Evolutionary conservation across 2,797 vertebrate genomes (phyloP), one percentile per base, ranked within the genome.

Genomic region (Malurus leucopterus): DNA sequence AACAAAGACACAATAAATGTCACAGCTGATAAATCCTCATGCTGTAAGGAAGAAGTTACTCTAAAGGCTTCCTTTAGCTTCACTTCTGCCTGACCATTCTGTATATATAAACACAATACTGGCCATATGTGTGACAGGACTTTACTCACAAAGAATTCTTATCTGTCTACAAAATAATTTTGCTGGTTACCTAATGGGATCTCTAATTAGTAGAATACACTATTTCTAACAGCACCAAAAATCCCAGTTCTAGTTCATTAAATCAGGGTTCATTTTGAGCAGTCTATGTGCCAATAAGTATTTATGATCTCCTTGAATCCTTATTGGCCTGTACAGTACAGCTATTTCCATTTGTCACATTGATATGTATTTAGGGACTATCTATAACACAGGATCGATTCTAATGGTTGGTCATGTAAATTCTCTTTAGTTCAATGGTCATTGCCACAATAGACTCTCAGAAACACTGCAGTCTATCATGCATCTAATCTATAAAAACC

Each of bases 281-380:
- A 57, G 49, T 32, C 55, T 72, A 5, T 67, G 8, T 72, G 53
- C 78, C 91, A 92, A 91, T 86, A 93, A 67, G 53, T 75, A 93
- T 88, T 94, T 88, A 76, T 4, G 13, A 81, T 77, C 72, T 40
- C 72, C 53, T 81, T 87, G 91, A 90, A 94, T 61, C 63, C 32
- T 83, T 90, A 80, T 21, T 77, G 88, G 70, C 57, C 63, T 87
- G 34, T 75, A 58, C 51, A n/a, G 73, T 84, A 70, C 24, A 84
- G 70, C 47, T 46, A 75, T 87, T 92, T 87, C 91, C 84, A 94
- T 90, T 74, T 89, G 67, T 94, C 90, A 90, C 57, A 47, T 64
- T 90, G 70, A 90, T 88, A 75, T 30, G 40, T 90, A 91, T 92
- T 94, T 78, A 89, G 82, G 82, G 79, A 78, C 72, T 83, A 81